These are phyloP conservation scores for Epizoanthus ramosus DNA, from an alignment of 92 coral and sea anemone genomes.

Conservation along the genomic window DNA sequence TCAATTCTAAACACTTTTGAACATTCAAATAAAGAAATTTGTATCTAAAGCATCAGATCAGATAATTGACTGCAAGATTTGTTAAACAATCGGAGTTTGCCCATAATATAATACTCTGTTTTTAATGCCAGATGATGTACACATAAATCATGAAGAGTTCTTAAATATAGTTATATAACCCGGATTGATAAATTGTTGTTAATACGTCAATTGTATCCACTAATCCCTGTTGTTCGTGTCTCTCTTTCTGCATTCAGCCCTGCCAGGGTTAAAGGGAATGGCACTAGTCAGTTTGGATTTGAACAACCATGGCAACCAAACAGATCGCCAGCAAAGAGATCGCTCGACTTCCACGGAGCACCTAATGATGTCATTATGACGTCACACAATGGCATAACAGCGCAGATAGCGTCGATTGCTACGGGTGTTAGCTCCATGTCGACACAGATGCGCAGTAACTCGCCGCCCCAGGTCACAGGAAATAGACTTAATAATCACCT, in stretches of 20 bases:
- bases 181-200: too few species aligned
- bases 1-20: too few species aligned
- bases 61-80: too few species aligned
- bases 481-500: slow-evolving; percentile 24
- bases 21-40: too few species aligned
- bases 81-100: too few species aligned
- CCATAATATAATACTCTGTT: too few species aligned
- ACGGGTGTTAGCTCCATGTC: slow-evolving; percentile 33
- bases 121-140: too few species aligned
- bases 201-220: neutral
- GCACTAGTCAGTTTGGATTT: slow-evolving; percentile 94
- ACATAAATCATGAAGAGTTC: too few species aligned
- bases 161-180: too few species aligned
- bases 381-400: slow-evolving; percentile 40
- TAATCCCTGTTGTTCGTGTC: slow-evolving; percentile 26
- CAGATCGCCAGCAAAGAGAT: slow-evolving; percentile 70
- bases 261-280: slow-evolving; percentile 90
- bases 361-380: slow-evolving; percentile 40
- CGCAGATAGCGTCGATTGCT: slow-evolving; percentile 38
- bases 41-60: too few species aligned
- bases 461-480: slow-evolving; percentile 22
- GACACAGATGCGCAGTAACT: slow-evolving; percentile 29
- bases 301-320: slow-evolving; percentile 97
- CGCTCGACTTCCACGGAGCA: slow-evolving; percentile 51
- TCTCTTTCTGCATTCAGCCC: slow-evolving; percentile 78